These are phyloP conservation scores for Hippasteria phrygiana DNA, from an alignment of 53 echinoderm and acorn worm species.

Conservation along the genomic window DNA sequence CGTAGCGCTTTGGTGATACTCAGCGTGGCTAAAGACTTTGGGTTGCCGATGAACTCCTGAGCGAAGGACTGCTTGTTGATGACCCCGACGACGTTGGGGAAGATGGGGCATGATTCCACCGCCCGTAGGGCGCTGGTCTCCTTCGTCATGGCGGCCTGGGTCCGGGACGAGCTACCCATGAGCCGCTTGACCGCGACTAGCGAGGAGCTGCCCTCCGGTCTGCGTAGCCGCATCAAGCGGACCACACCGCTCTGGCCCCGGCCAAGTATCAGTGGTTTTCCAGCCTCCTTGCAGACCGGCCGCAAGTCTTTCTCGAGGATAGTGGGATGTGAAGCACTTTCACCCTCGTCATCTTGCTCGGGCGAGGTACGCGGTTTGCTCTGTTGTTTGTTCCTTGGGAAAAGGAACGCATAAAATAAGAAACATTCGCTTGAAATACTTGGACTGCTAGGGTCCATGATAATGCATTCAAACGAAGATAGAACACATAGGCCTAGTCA, in stretches of 20 bases:
- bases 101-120: constrained; percentile 37
- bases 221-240: constrained; percentile 30
- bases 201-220: background rate
- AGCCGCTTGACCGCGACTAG: constrained; percentile 51
- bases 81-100: constrained; percentile 39
- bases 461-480: too few relatives aligned
- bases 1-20: constrained; percentile 41
- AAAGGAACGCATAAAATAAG: background rate
- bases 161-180: background rate
- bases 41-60: constrained; percentile 55
- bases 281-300: constrained; percentile 10
- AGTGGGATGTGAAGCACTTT: background rate
- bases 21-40: constrained; percentile 15
- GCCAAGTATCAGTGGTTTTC: constrained; percentile 6
- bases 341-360: background rate
- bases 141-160: background rate
- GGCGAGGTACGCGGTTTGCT: background rate
- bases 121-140: constrained; percentile 32
- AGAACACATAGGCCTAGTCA: too few relatives aligned
- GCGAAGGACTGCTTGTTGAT: constrained; percentile 38
- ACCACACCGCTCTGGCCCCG: constrained; percentile 52
- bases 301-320: constrained; percentile 39
- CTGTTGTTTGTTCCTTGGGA: background rate
- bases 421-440: too few relatives aligned
- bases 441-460: too few relatives aligned